These are phyloP conservation scores for Drosophila histrio DNA, from an alignment of 2,888 invertebrate genomes.

Conservation along the genomic window DNA sequence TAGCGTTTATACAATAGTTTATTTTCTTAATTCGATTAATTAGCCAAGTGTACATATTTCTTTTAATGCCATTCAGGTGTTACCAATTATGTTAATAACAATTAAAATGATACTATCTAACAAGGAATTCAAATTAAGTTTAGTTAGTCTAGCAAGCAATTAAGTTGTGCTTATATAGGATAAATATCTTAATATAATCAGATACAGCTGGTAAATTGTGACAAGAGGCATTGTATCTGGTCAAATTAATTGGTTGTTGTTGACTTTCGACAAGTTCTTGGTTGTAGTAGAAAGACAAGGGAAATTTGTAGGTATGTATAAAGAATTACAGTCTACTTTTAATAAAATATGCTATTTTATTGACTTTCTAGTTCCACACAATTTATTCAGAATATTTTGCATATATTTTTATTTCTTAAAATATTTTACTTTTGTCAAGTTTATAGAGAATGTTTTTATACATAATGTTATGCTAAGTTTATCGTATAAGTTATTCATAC, in stretches of 20 bases:
- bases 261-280: background rate
- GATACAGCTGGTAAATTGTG: background rate
- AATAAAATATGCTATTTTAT: too few species aligned
- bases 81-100: slow-evolving; percentile 6
- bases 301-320: too few species aligned
- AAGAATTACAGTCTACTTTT: too few species aligned
- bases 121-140: slow-evolving; percentile 3
- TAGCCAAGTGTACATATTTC: background rate
- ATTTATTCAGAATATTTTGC: background rate
- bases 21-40: background rate
- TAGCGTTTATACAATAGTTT: background rate
- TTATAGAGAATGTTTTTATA: too few species aligned
- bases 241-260: background rate
- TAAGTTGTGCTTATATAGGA: background rate
- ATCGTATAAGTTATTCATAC: too few species aligned
- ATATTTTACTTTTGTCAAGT: too few species aligned
- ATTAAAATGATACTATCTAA: slow-evolving; percentile 3
- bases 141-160: background rate
- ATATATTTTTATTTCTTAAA: background rate
- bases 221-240: background rate
- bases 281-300: too few species aligned
- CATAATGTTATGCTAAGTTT: too few species aligned
- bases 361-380: too few species aligned
- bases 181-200: background rate
- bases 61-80: slow-evolving; percentile 3